Conservation (phyloP, 2,797 vertebrate species). For the Urosaurus nigricauda region DNA sequence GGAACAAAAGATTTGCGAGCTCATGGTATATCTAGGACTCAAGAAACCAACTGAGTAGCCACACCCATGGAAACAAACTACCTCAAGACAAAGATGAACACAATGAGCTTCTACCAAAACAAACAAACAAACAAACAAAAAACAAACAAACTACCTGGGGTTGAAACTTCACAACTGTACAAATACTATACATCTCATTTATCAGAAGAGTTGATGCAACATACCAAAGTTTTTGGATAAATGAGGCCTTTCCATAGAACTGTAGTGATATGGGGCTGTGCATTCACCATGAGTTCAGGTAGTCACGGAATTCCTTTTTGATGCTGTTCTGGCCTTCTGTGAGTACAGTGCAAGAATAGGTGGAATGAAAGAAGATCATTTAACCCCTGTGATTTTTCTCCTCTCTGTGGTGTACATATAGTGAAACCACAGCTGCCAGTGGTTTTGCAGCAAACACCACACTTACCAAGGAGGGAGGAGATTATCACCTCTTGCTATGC, state of each 20-base stretch:
- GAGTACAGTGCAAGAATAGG: neutral
- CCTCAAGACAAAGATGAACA: no score
- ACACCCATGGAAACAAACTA: no score
- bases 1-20: no score
- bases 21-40: no score
- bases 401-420: slow-evolving; percentile 30
- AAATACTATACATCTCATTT: neutral
- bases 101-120: no score
- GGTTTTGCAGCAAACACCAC: slow-evolving; percentile 55
- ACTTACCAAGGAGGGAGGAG: slow-evolving; percentile 45
- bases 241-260: neutral
- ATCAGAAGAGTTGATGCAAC: neutral
- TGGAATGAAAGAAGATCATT: neutral
- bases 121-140: no score
- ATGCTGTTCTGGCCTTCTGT: neutral
- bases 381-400: slow-evolving; percentile 11
- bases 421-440: slow-evolving; percentile 50
- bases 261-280: neutral
- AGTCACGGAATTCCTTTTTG: neutral
- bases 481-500: neutral
- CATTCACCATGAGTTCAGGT: neutral
- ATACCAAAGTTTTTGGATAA: neutral
- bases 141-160: neutral
- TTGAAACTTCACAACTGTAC: neutral
- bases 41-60: no score